phyloP scores from a whole-genome alignment of 2,113 vertebrate species.

The Tyto alba region DNA sequence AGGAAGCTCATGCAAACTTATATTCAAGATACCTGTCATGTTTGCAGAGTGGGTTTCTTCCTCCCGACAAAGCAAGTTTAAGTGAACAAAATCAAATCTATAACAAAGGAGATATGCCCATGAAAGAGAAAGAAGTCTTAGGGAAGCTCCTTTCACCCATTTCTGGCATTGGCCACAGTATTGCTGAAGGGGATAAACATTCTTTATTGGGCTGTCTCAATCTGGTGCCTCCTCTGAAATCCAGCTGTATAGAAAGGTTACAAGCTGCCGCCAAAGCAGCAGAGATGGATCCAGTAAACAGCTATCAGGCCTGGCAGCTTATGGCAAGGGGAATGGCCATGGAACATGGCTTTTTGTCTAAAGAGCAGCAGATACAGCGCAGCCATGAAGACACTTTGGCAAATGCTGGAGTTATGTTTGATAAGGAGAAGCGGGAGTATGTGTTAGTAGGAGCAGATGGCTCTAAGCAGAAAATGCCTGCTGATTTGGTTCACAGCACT shows the following conservation, averaged over 20 bases:
- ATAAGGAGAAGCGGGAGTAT: conserved; percentile 95
- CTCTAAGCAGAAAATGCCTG: conserved; percentile 92
- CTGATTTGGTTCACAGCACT: conserved; percentile 85
- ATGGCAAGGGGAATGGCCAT: conserved; percentile 97
- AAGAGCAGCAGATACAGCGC: conserved; percentile 87
- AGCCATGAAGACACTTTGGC: conserved; percentile 89
- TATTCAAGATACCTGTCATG: conserved; percentile 96
- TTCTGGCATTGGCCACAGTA: conserved; percentile 82
- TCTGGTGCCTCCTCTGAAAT: conserved; percentile 95
- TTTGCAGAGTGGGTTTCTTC: conserved; percentile 92
- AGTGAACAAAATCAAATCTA: conserved; percentile 89
- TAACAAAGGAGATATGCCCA: conserved; percentile 87
- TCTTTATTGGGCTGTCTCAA: conserved; percentile 94
- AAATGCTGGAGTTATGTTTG: conserved; percentile 82
- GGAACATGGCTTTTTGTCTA: conserved; percentile 94
- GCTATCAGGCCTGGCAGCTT: conserved; percentile 98
- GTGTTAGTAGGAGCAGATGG: conserved; percentile 86
- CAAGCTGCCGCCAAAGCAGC: conserved; percentile 97
- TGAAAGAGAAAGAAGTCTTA: conserved; percentile 95
- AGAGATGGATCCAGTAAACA: conserved; percentile 98
- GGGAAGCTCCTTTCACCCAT: conserved; percentile 92
- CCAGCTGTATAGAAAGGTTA: conserved; percentile 96
- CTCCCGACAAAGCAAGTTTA: conserved; percentile 87
- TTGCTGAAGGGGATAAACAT: conserved; percentile 92
- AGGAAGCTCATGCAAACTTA: conserved; percentile 93